Percentiles rank a stretch among this genome's conserved stretches.
phyloP scores from a whole-genome alignment of 2,888 invertebrate species.

The Cryptocephalus moraei region DNA sequence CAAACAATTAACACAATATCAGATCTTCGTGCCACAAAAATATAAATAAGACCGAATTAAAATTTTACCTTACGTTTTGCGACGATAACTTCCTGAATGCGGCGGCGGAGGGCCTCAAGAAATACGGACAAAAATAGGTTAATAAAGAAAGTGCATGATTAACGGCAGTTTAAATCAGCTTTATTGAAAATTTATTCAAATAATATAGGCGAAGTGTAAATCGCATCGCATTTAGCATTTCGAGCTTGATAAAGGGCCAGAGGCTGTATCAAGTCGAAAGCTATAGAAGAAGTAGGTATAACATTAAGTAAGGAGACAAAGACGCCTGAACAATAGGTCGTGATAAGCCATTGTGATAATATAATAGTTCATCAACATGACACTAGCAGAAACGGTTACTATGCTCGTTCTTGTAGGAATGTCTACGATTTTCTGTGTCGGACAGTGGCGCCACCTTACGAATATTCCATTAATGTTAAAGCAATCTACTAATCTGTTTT shows the following conservation, averaged over 20 bases:
- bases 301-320: slow-evolving; percentile 7
- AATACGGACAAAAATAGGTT: background rate
- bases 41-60: background rate
- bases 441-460: too few relatives aligned
- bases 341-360: slow-evolving; percentile 36
- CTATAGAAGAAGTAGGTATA: background rate
- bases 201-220: slow-evolving; percentile 4
- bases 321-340: slow-evolving; percentile 27
- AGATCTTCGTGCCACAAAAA: background rate
- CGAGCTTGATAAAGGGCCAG: background rate
- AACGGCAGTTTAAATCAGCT: slow-evolving; percentile 5
- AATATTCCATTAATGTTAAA: too few relatives aligned
- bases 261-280: background rate
- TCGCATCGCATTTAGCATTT: background rate
- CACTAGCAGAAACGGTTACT: slow-evolving; percentile 23
- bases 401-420: too few relatives aligned
- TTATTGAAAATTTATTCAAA: slow-evolving; percentile 11
- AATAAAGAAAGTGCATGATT: slow-evolving; percentile 7
- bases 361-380: slow-evolving; percentile 38
- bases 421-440: too few relatives aligned
- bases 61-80: background rate
- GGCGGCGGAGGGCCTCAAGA: background rate
- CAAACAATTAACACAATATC: too few relatives aligned
- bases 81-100: background rate
- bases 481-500: too few relatives aligned